Evolutionary conservation across 2,797 vertebrate species (phyloP).

Genomic region (Gouania willdenowi): DNA sequence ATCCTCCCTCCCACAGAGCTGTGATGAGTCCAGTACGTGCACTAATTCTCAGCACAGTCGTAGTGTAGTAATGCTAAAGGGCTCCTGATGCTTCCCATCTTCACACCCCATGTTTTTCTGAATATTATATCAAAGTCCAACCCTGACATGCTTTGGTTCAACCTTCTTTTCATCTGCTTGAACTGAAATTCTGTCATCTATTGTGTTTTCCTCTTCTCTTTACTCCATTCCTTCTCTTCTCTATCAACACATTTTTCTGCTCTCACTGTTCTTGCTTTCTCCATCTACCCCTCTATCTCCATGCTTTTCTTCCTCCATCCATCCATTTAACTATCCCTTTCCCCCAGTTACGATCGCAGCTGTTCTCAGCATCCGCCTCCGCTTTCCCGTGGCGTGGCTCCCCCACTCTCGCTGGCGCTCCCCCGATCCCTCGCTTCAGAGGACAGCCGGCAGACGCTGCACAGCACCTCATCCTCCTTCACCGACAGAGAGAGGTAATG

Average conservation of each 20-base stretch:
- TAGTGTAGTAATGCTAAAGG: conserved; percentile 61
- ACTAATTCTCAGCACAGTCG: conserved; percentile 62
- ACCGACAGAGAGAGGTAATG: conserved; percentile 81
- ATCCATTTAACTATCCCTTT: conserved; percentile 40
- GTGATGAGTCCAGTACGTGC: conserved; percentile 59
- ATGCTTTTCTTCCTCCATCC: background rate
- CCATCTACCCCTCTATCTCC: no score
- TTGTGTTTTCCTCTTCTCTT: no score
- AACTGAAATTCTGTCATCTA: no score
- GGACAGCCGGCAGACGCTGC: conserved; percentile 81
- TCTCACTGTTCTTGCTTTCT: no score
- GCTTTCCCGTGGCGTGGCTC: conserved; percentile 72
- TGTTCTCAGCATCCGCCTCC: conserved; percentile 78
- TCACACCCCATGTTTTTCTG: no score
- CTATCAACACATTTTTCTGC: no score
- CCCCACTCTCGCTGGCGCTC: conserved; percentile 77
- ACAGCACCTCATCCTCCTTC: conserved; percentile 79
- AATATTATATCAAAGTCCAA: no score
- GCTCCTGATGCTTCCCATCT: conserved; percentile 27
- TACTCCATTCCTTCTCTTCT: no score
- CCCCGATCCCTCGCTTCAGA: conserved; percentile 76
- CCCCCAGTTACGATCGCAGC: conserved; percentile 79
- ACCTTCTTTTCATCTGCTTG: no score
- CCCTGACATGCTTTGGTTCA: no score
- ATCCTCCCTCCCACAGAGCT: conserved; percentile 38